Evolutionary conservation across 2,113 vertebrate species (phyloP).

Genomic region (Crypturellus undulatus): DNA sequence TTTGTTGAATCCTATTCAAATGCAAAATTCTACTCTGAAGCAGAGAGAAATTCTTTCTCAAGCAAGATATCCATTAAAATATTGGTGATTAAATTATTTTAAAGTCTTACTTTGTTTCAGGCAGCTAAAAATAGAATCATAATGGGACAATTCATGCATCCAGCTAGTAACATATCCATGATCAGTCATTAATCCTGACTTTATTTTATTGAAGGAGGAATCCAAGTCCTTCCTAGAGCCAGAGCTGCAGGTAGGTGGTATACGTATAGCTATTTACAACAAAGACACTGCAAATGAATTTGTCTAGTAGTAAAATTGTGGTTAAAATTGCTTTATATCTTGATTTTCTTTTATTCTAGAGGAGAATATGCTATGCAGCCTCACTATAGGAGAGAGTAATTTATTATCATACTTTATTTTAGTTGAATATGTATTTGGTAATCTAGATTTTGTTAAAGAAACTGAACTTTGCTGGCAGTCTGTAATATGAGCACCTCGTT

Average conservation of each 20-base stretch:
- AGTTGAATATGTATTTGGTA: constrained; percentile 59
- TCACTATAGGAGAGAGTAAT: constrained; percentile 28
- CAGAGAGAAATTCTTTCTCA: not conserved
- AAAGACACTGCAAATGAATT: not conserved
- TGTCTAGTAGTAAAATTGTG: not conserved
- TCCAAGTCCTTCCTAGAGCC: not conserved
- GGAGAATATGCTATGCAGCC: constrained; percentile 2
- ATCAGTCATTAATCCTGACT: not conserved
- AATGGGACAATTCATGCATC: not conserved
- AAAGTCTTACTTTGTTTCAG: not conserved
- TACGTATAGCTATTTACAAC: not conserved
- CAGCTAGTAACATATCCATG: not conserved
- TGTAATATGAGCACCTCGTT: constrained; percentile 65
- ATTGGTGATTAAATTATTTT: not conserved
- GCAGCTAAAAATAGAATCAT: not conserved
- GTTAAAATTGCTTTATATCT: constrained; percentile 15
- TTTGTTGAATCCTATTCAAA: not conserved
- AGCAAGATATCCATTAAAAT: not conserved
- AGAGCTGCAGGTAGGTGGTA: not conserved
- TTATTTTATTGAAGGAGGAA: not conserved
- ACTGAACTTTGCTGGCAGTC: constrained; percentile 63
- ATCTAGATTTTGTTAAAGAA: constrained; percentile 72
- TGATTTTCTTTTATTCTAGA: constrained; percentile 16
- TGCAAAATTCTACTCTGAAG: not conserved
- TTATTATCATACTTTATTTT: not conserved